Percentiles rank a stretch among this genome's conserved stretches.
Evolutionary conservation across 2,797 vertebrate genomes (phyloP).

Genomic region (Thaleichthys pacificus): DNA sequence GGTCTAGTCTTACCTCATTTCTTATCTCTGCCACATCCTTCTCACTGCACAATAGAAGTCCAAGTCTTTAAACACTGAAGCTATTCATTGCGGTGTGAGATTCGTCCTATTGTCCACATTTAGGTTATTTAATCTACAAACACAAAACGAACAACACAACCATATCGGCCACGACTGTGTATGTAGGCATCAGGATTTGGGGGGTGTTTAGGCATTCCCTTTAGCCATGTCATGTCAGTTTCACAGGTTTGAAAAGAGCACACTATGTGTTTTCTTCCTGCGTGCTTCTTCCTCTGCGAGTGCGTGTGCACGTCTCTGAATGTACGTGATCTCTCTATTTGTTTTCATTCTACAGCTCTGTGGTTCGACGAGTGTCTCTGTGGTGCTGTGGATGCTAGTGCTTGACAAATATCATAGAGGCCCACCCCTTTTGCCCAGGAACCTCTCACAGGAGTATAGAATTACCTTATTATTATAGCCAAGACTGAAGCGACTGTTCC

Average conservation of each 20-base stretch:
- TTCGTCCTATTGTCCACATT: constrained; percentile 21
- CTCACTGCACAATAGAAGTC: constrained; percentile 41
- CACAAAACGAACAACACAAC: constrained; percentile 21
- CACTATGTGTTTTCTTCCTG: not conserved
- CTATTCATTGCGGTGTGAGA: constrained; percentile 14
- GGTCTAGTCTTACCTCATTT: constrained; percentile 48
- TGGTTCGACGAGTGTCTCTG: not conserved
- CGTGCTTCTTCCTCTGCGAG: not conserved
- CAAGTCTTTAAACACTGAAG: constrained; percentile 36
- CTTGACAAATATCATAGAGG: constrained; percentile 31
- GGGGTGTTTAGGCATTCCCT: not conserved
- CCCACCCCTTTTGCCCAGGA: constrained; percentile 25
- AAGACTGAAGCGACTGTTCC: constrained; percentile 46
- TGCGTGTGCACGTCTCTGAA: not conserved
- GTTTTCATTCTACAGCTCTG: constrained; percentile 10
- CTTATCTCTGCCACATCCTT: constrained; percentile 55
- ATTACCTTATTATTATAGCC: constrained; percentile 60
- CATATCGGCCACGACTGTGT: not conserved
- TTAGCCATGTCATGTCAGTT: not conserved
- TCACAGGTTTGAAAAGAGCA: not conserved
- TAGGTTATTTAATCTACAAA: constrained; percentile 16
- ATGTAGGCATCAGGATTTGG: too few relatives aligned
- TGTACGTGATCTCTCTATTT: not conserved
- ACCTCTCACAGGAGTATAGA: constrained; percentile 53
- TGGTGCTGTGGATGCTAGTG: constrained; percentile 16